Base-by-base conservation (phyloP, 2,113 vertebrate genomes). In the Reinhardtius hippoglossoides region DNA sequence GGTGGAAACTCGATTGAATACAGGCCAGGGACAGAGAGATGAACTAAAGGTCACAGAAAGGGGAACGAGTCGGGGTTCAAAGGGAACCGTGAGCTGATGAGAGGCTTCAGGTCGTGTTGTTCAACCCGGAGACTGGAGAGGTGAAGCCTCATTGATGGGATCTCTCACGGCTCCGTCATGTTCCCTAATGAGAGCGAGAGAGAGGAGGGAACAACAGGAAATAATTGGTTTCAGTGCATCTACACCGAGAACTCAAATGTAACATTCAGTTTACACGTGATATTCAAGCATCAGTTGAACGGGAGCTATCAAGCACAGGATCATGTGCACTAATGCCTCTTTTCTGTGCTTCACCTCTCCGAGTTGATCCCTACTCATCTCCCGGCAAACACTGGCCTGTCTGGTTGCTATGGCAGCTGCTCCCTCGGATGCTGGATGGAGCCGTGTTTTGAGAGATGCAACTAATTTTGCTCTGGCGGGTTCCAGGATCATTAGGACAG, bases 391-490 rank as follows among this genome's bases (percentile, higher is more conserved):
- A 74, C 73, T 0, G 42, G 42, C 27, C 63, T 65, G 71, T 71
- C 71, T 83, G 74, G 91, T 89, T 89, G 74, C 87, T 59, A 87
- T 84, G 84, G 86, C 84, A 92, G 82, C 84, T 15, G 72, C 57
- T 86, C 57, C 55, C 68, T 82, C 64, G 40, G 63, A 81, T 74
- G 65, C 70, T 24, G 63, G 67, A 64, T 77, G 73, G 65, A 65
- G 75, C 76, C 52, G 50, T 9, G 50, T 54, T 54, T 54, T 9
- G 50, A 54, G 50, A 54, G 50, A 54, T 54, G 9, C 70, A 81
- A 75, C 77, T 76, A 76, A 82, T 83, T 84, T 83, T 54, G 65
- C 24, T 88, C 58, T 44, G 74, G 52, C 65, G 21, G 71, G 6
- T 72, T 87, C 61, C 26, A 31, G 74, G 66, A 88, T 91, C 83